phyloP scores from a whole-genome alignment of 2,888 invertebrate genomes.

The Platypus cylindrus region DNA sequence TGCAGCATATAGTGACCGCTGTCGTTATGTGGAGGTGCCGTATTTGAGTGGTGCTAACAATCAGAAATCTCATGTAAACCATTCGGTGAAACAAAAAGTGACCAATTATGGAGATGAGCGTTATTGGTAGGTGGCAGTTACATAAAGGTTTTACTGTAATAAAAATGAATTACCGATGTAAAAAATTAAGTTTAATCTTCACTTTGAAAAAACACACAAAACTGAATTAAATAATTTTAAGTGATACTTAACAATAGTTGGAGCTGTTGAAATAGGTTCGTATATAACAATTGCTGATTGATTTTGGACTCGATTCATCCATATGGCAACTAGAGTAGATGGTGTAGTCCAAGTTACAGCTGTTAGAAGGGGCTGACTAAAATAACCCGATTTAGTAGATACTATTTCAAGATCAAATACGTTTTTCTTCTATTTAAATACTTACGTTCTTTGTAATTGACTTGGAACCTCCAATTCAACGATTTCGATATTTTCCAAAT shows the following conservation, averaged over 20 bases:
- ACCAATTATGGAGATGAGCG: too few species aligned
- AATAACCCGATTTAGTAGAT: slow-evolving; percentile 10
- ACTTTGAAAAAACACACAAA: too few species aligned
- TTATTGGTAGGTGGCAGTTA: too few species aligned
- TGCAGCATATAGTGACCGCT: too few species aligned
- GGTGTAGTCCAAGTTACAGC: slow-evolving; percentile 66
- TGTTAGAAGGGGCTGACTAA: slow-evolving; percentile 47
- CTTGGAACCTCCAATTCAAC: slow-evolving; percentile 25
- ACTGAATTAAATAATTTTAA: too few species aligned
- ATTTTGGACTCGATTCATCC: slow-evolving; percentile 86
- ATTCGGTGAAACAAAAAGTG: too few species aligned
- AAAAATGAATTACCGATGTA: too few species aligned
- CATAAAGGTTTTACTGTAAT: too few species aligned
- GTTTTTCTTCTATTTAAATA: slow-evolving; percentile 10
- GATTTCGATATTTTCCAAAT: slow-evolving; percentile 35
- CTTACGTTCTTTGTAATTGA: slow-evolving; percentile 30
- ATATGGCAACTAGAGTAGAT: slow-evolving; percentile 58
- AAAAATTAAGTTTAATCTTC: too few species aligned
- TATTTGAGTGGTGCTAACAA: too few species aligned
- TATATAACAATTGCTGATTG: slow-evolving; percentile 37
- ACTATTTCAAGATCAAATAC: background rate
- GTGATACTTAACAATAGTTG: background rate
- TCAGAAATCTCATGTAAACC: too few species aligned
- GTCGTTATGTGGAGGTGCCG: too few species aligned
- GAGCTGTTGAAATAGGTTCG: slow-evolving; percentile 2